Percentiles rank a stretch among this genome's conserved stretches.
phyloP scores from a whole-genome alignment of 2,797 vertebrate species.

The Chelidonichthys spinosus region DNA sequence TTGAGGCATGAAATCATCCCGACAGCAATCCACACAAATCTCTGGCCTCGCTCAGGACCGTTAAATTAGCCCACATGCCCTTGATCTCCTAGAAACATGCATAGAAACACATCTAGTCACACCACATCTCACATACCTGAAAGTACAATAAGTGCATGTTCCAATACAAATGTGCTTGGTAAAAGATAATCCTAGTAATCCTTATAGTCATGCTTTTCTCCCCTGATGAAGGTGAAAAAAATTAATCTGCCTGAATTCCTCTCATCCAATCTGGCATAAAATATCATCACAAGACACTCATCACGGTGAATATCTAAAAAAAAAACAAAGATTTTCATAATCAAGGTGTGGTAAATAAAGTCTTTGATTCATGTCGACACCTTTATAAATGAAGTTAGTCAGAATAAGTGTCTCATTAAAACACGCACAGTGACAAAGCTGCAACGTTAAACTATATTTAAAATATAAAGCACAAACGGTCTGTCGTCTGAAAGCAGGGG shows the following conservation, averaged over 20 bases:
- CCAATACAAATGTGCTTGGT: neutral
- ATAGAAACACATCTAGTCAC: conserved; percentile 16
- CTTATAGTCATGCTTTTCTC: neutral
- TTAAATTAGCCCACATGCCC: conserved; percentile 63
- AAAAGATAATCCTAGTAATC: neutral
- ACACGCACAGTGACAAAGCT: neutral
- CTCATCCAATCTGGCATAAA: neutral
- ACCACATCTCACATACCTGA: conserved; percentile 7
- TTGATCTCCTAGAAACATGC: conserved; percentile 54
- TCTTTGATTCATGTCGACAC: neutral
- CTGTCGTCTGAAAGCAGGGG: conserved; percentile 54
- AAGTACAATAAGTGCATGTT: neutral
- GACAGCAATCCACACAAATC: conserved; percentile 76
- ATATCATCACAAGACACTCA: neutral
- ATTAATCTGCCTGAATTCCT: neutral
- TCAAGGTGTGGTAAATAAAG: neutral
- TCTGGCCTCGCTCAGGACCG: conserved; percentile 23
- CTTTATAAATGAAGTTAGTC: neutral
- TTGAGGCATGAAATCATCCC: conserved; percentile 65
- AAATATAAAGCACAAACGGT: too few species aligned
- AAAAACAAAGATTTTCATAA: neutral
- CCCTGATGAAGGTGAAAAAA: neutral
- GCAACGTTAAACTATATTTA: too few species aligned
- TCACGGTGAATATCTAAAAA: neutral
- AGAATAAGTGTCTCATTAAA: neutral